A percentile compares a stretch with the other conserved stretches of the same genome.
Conservation (phyloP, 2,113 vertebrate genomes). For the Erinaceus europaeus region DNA sequence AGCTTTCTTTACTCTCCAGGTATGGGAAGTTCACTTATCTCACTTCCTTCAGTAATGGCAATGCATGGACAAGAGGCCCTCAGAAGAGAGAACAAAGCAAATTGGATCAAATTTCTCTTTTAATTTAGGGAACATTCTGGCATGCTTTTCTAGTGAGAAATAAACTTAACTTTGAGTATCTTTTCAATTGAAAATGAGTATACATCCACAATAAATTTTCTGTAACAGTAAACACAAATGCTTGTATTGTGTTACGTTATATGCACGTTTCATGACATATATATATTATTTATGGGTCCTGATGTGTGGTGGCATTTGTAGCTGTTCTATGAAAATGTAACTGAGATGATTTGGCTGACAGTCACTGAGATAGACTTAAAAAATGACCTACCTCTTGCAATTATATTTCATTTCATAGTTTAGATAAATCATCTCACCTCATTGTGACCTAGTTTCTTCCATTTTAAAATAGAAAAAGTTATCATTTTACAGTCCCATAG, state of each 20-base stretch:
- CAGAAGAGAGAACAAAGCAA: not conserved
- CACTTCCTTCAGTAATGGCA: not conserved
- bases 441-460: constrained; percentile 18
- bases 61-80: not conserved
- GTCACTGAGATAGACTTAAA: not conserved
- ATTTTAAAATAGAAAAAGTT: constrained; percentile 14
- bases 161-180: not conserved
- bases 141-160: not conserved
- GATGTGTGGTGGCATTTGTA: not conserved
- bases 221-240: not conserved
- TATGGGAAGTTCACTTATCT: not conserved
- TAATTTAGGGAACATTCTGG: not conserved
- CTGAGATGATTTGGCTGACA: constrained; percentile 6
- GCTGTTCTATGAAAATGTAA: not conserved
- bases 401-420: not conserved
- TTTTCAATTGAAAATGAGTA: not conserved
- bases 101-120: not conserved
- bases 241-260: not conserved
- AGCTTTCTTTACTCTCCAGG: not conserved
- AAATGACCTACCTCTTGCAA: not conserved
- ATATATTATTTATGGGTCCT: not conserved
- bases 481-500: not conserved
- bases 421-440: not conserved
- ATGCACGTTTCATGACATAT: not conserved
- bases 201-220: constrained; percentile 6